Evolutionary conservation across 2,888 invertebrate genomes (phyloP), one percentile per base, ranked within the genome.

Genomic region (Drosophila pegasa): DNA sequence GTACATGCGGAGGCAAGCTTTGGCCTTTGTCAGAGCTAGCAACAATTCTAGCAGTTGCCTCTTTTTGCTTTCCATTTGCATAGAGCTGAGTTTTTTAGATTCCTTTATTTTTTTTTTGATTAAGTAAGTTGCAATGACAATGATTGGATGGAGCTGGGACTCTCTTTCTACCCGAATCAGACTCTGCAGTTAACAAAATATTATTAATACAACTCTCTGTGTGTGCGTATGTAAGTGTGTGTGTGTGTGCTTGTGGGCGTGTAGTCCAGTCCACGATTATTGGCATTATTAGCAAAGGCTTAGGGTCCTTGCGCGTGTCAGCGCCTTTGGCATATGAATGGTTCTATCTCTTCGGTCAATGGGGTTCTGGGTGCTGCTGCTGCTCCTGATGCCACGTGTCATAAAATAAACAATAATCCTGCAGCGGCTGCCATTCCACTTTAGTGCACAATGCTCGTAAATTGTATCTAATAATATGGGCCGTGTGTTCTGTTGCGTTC

Each of bases 341-440:
- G 41, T 29, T 22, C 45, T 29, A 45, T 45, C 25, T 45, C 18
- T 27, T 33, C 27, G 38, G 40, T 45, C 57, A 47, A 25, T 31
- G 61, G 45, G 61, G 37, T 43, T 31, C 33, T 16, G n/a, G 50
- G 7, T 29, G 20, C 10, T 59, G 41, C 47, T 29, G 7, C 31
- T 43, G 59, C 35, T 47, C 12, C 48, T 33, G 58, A 29, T 37
- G 83, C 78, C 85, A 85, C 85, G 85, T 85, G 85, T 88, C 87
- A 88, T 88, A 85, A 88, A 85, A 87, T 84, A 84, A 85, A 87
- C 87, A 87, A 87, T 87, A 86, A 87, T 88, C 83, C 89, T 65
- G 79, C 84, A 83, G 71, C 83, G 83, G 80, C 88, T 88, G 85
- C 67, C 81, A 72, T 88, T 84, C 87, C 81, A 80, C 88, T 78